These are phyloP conservation scores for Crossaster papposus DNA, from an alignment of 53 echinoderm and acorn worm genomes.

Conservation along the genomic window DNA sequence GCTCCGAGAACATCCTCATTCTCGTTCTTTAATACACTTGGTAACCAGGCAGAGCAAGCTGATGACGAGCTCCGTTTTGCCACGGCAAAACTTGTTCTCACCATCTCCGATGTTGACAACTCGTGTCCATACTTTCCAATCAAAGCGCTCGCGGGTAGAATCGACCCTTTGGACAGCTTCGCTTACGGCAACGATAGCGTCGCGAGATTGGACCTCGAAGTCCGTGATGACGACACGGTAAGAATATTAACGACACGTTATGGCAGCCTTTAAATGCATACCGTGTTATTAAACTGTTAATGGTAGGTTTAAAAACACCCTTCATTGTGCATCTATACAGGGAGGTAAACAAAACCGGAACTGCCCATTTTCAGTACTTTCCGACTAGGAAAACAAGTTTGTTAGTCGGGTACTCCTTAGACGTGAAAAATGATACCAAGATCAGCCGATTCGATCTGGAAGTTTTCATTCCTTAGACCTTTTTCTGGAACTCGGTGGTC, in stretches of 20 bases:
- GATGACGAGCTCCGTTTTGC: slow-evolving; percentile 27
- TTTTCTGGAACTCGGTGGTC: too few species aligned
- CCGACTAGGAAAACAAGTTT: too few species aligned
- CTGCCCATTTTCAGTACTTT: too few species aligned
- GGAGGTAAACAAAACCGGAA: too few species aligned
- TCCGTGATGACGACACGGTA: slow-evolving; percentile 27
- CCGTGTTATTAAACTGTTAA: too few species aligned
- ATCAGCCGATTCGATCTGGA: too few species aligned
- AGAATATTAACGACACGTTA: not conserved
- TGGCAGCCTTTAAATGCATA: not conserved
- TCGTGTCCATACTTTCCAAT: slow-evolving; percentile 1
- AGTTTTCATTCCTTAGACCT: too few species aligned
- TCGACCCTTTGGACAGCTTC: slow-evolving; percentile 24
- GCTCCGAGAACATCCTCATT: not conserved
- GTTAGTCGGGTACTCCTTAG: too few species aligned
- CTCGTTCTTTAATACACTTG: not conserved
- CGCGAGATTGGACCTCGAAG: not conserved
- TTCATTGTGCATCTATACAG: too few species aligned
- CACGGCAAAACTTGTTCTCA: not conserved
- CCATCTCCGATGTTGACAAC: slow-evolving; percentile 17
- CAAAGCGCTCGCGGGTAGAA: slow-evolving; percentile 12
- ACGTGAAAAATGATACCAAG: too few species aligned
- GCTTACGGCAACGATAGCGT: slow-evolving; percentile 5
- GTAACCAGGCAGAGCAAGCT: slow-evolving; percentile 17
- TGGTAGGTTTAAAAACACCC: too few species aligned